Evolutionary conservation across 2,113 vertebrate species (phyloP).

Genomic region (Galbula dea): DNA sequence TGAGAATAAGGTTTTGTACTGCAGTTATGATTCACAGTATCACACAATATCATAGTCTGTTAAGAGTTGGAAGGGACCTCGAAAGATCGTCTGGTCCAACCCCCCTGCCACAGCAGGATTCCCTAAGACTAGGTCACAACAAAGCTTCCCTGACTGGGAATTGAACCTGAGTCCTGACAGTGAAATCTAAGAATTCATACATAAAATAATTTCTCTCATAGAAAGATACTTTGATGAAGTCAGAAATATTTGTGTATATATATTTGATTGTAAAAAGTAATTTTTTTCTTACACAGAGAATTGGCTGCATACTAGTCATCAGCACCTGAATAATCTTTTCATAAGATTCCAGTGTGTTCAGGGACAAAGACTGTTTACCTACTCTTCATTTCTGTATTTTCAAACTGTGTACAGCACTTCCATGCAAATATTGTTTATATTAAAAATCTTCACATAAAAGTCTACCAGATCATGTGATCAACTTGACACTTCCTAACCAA

Average conservation of each 20-base stretch:
- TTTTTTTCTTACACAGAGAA: not conserved
- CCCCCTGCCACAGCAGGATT: too few relatives aligned
- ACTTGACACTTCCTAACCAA: not conserved
- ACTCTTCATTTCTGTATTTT: not conserved
- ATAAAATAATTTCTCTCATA: not conserved
- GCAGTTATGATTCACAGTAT: too few relatives aligned
- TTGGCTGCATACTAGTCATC: not conserved
- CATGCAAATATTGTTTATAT: not conserved
- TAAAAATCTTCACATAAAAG: not conserved
- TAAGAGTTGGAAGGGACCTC: too few relatives aligned
- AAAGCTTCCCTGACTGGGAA: too few relatives aligned
- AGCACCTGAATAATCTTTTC: not conserved
- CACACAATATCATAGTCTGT: too few relatives aligned
- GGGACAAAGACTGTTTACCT: not conserved
- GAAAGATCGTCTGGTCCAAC: too few relatives aligned
- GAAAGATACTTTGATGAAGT: not conserved
- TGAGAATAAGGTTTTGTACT: not conserved
- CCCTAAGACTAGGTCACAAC: too few relatives aligned
- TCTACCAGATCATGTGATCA: not conserved
- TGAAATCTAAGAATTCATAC: too few relatives aligned
- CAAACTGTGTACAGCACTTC: not conserved
- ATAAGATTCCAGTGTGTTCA: not conserved
- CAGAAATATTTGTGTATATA: not conserved
- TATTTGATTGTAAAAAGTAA: not conserved
- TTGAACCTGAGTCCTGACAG: too few relatives aligned